phyloP scores from a whole-genome alignment of 2,797 vertebrate species.

The Etheostoma perlongum region DNA sequence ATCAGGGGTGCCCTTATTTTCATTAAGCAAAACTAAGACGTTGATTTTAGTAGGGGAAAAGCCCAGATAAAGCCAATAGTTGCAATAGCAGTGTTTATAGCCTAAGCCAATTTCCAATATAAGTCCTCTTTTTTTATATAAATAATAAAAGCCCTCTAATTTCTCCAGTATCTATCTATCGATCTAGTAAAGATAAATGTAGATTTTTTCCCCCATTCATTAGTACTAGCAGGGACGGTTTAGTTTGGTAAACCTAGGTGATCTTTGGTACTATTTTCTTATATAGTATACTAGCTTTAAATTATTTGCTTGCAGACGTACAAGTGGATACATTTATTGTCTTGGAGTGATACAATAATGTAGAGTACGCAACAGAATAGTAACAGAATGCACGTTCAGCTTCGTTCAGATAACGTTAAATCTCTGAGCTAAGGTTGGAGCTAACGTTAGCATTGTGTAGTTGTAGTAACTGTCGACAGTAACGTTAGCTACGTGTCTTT shows the following conservation, averaged over 20 bases:
- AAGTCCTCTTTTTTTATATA: not conserved
- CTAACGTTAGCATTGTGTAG: not conserved
- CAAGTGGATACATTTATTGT: accelerated
- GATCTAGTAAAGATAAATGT: no score
- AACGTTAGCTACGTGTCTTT: not conserved
- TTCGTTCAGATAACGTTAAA: conserved; percentile 6
- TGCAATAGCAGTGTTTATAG: not conserved
- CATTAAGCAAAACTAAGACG: not conserved
- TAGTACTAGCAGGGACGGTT: no score
- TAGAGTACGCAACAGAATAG: not conserved
- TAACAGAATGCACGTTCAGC: accelerated
- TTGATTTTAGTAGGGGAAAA: not conserved
- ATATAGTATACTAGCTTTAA: not conserved
- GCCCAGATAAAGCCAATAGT: not conserved
- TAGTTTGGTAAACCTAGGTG: no score
- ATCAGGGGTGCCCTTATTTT: not conserved
- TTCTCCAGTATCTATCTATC: no score
- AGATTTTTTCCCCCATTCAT: no score
- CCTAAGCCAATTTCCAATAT: not conserved
- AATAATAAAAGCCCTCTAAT: not conserved
- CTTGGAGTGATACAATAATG: accelerated
- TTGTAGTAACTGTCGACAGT: no score
- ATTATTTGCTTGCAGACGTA: accelerated
- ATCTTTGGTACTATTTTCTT: no score
- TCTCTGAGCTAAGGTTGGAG: conserved; percentile 12